Percentiles rank a stretch among this genome's conserved stretches.
These are phyloP conservation scores for Pempheris klunzingeri DNA, from an alignment of 2,797 vertebrate genomes.

Conservation along the genomic window DNA sequence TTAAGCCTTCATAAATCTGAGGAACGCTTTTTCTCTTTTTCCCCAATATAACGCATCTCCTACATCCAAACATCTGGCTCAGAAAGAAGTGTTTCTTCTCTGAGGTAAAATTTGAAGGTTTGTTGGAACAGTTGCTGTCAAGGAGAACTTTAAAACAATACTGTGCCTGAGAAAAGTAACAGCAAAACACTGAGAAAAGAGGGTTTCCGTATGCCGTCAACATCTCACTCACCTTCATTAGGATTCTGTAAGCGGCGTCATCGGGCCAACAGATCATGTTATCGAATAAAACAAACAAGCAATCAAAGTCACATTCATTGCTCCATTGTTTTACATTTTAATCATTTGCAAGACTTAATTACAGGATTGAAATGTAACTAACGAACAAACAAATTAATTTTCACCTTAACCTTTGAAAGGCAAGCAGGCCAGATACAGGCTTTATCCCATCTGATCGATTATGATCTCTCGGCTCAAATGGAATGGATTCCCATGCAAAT, in stretches of 20 bases:
- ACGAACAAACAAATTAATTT: conserved; percentile 84
- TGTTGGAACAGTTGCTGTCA: neutral
- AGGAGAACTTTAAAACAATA: neutral
- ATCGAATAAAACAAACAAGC: conserved; percentile 64
- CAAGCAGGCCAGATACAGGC: conserved; percentile 54
- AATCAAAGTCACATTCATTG: conserved; percentile 81
- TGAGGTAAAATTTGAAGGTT: neutral
- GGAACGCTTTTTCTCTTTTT: neutral
- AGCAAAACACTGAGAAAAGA: conserved; percentile 3
- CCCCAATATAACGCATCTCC: neutral
- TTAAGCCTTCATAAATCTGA: neutral
- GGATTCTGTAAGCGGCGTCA: conserved; percentile 52
- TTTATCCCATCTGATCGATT: conserved; percentile 79
- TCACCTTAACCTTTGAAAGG: conserved; percentile 81
- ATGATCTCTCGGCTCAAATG: conserved; percentile 66
- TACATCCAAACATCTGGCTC: neutral
- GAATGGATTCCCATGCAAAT: conserved; percentile 84
- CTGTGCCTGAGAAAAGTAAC: neutral
- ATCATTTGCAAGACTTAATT: conserved; percentile 79
- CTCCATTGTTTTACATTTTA: conserved; percentile 80
- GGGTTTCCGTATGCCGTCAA: conserved; percentile 7
- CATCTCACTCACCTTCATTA: conserved; percentile 56
- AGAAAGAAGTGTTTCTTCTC: neutral
- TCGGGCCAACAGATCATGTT: conserved; percentile 63
- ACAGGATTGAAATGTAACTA: conserved; percentile 76